Base-by-base conservation (phyloP, 2,797 vertebrate species). In the Enteromius mattozi region DNA sequence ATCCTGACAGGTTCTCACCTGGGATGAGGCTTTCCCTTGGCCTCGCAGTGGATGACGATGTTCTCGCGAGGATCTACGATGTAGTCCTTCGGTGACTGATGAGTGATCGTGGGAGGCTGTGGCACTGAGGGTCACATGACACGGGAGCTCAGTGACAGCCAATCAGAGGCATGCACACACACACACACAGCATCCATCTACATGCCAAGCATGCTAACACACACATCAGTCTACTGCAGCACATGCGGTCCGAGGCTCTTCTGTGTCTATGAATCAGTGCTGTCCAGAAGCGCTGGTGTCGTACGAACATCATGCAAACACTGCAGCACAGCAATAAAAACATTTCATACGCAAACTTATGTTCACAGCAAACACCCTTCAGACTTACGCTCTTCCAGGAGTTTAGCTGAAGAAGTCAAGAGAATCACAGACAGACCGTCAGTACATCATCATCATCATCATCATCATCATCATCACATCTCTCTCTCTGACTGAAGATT, bases 331-430 rank as follows among this genome's bases (percentile, higher is more conserved):
- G 72, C 42, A 76, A 54, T 75, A 47, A 75, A 35, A 51, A 24
- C 33, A 27, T 92, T 92, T 69, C 33, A 78, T 72, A 82, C 92
- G 75, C 88, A 90, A 86, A 86, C 85, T 89, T 66, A 92, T 71
- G 86, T 19, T 78, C 88, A 89, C 86, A 90, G 88, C 84, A 82
- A 49, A 66, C 76, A 59, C 9, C 63, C 51, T 42, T 42, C 77
- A 75, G n/a, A 96, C 98, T 99, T 99, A 99, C 98, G 97, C 97
- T 97, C 97, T 95, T 98, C 96, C 96, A 98, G 97, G 91, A 99
- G 96, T 97, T 97, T 97, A 95, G 97, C 97, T 92, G 92, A 91
- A 65, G 61, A 63, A 16, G 61, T 92, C 95, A 89, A 93, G 91
- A 96, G 95, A 96, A 93, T 94, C 93, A 95, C 92, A 91, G 95